A percentile compares a stretch with the other conserved stretches of the same genome.
Conservation (phyloP, 2,113 vertebrate species). For the Psilopogon haemacephalus region DNA sequence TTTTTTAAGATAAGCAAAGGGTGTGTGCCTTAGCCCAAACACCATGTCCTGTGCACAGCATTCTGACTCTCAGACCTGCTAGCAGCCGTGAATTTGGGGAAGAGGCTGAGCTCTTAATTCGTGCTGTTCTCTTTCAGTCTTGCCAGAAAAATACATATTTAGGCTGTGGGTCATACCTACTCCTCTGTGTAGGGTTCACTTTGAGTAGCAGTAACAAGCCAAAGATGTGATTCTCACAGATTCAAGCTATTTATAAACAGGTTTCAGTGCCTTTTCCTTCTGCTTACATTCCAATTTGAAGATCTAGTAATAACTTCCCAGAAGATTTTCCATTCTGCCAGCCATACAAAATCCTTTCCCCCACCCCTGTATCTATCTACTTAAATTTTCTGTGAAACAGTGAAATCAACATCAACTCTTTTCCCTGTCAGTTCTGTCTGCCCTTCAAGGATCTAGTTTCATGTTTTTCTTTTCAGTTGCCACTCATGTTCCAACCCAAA, state of each 20-base stretch:
- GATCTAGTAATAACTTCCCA: background rate
- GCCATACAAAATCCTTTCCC: background rate
- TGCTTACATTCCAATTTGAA: background rate
- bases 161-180: background rate
- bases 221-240: background rate
- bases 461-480: background rate
- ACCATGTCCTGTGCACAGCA: background rate
- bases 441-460: background rate
- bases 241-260: background rate
- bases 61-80: background rate
- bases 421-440: background rate
- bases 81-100: background rate
- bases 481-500: background rate
- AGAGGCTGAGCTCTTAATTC: background rate
- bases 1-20: background rate
- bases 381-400: background rate
- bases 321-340: conserved; percentile 17
- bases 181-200: background rate
- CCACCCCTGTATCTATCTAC: background rate
- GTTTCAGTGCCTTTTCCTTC: background rate
- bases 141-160: background rate
- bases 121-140: background rate
- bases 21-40: background rate
- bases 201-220: background rate
- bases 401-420: background rate